Conservation (phyloP, 2,113 vertebrate species). For the Plestiodon gilberti region DNA sequence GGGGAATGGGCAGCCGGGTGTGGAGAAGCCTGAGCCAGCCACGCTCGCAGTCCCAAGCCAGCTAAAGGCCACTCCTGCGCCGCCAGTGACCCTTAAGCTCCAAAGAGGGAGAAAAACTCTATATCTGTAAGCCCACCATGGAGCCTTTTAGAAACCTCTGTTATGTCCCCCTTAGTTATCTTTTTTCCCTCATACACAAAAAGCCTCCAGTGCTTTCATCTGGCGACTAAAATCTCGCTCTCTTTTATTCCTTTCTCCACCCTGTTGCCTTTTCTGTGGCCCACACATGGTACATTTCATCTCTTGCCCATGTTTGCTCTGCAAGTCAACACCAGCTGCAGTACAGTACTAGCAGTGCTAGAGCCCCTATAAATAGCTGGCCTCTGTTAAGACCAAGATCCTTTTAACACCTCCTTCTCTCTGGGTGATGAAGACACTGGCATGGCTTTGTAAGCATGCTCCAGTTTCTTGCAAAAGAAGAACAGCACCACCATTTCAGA, state of each 20-base stretch:
- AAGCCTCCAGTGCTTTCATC: background rate
- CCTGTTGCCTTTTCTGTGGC: background rate
- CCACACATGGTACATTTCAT: background rate
- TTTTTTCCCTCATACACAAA: no score
- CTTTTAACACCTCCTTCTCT: slow-evolving; percentile 1
- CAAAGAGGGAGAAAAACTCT: no score
- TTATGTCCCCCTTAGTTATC: no score
- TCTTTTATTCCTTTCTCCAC: background rate
- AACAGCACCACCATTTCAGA: background rate
- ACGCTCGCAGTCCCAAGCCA: no score
- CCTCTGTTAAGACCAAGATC: background rate
- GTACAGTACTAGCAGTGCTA: background rate
- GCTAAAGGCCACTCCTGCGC: no score
- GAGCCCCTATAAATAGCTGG: background rate
- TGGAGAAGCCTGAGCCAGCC: no score
- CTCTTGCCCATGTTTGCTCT: background rate
- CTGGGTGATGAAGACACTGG: background rate
- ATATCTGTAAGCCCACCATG: no score
- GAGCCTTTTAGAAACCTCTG: no score
- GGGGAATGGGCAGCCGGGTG: no score
- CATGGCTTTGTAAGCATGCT: background rate
- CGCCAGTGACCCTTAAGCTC: no score
- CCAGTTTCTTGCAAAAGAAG: slow-evolving; percentile 17
- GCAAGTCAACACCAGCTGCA: background rate
- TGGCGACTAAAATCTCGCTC: background rate